Conservation (phyloP, 2,113 vertebrate species). For the Prochilodus magdalenae region DNA sequence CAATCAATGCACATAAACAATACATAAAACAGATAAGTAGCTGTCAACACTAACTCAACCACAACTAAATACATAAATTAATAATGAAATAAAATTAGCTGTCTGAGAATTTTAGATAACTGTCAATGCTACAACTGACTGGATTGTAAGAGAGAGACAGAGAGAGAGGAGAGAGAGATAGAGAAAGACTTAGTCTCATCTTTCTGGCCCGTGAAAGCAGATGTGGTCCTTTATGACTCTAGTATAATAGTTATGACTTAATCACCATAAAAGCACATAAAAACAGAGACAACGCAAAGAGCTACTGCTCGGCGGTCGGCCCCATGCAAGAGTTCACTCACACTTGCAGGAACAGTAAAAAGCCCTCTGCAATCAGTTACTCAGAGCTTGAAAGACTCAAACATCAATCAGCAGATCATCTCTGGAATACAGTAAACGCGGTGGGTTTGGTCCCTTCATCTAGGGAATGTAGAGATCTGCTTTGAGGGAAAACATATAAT, state of each 20-base stretch:
- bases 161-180: background rate
- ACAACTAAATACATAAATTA: no score
- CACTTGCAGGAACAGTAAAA: slow-evolving; percentile 5
- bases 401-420: slow-evolving; percentile 3
- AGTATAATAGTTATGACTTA: slow-evolving; percentile 61
- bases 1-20: no score
- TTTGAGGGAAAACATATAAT: background rate
- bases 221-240: slow-evolving; percentile 56
- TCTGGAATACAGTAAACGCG: background rate
- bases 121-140: no score
- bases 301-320: slow-evolving; percentile 48
- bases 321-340: background rate
- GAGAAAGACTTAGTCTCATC: background rate
- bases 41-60: no score
- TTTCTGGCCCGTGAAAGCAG: slow-evolving; percentile 22
- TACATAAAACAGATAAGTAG: no score
- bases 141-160: no score
- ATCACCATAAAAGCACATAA: slow-evolving; percentile 62
- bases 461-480: background rate
- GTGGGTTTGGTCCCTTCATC: background rate
- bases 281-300: slow-evolving; percentile 36
- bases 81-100: no score
- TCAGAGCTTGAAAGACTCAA: background rate
- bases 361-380: background rate
- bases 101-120: no score